Evolutionary conservation across 2,888 invertebrate species (phyloP).

Genomic region (Phymatocera aterrima): DNA sequence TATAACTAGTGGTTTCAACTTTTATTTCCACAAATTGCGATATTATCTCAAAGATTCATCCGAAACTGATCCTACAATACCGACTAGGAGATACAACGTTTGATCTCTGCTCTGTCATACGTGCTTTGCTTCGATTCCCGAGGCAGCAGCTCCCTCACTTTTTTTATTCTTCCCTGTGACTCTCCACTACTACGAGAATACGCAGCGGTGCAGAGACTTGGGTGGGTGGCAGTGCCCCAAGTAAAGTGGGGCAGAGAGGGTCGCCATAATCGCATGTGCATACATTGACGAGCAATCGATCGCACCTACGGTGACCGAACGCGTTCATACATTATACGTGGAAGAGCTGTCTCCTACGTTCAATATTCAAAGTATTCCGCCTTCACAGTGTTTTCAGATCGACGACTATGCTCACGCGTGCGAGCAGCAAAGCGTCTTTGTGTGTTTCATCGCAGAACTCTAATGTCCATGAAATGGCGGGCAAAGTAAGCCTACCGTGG

Average conservation of each 20-base stretch:
- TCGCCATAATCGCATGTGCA: constrained; percentile 11
- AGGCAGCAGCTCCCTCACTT: constrained; percentile 5
- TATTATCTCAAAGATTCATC: background rate
- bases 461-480: background rate
- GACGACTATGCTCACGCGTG: background rate
- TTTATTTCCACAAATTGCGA: background rate
- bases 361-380: background rate
- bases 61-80: background rate
- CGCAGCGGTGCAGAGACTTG: background rate
- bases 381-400: background rate
- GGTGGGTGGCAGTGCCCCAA: background rate
- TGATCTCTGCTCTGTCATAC: constrained; percentile 2
- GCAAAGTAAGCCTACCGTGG: background rate
- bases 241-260: constrained; percentile 7
- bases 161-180: constrained; percentile 2
- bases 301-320: background rate
- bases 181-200: constrained; percentile 1
- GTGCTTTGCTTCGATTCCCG: background rate
- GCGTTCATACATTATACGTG: background rate
- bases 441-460: background rate
- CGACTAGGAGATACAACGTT: background rate
- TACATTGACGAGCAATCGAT: constrained; percentile 3
- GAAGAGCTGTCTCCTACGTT: constrained; percentile 4
- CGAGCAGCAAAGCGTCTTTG: background rate
- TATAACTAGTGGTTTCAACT: background rate